Evolutionary conservation across 2,888 invertebrate species (phyloP), one percentile per base, ranked within the genome.

Genomic region (Cheilosia urbana): DNA sequence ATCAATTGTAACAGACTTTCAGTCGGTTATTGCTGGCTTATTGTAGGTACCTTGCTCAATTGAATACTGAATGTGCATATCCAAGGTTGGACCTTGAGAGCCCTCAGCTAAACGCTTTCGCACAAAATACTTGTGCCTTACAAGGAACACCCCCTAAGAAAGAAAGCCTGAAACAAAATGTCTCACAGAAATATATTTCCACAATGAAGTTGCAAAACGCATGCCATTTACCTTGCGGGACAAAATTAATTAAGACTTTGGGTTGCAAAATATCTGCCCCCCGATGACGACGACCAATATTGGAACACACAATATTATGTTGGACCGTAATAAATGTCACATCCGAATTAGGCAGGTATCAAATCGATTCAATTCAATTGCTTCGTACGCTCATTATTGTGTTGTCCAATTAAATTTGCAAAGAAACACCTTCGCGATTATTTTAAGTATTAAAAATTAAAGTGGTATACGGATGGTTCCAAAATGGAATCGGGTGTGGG

Each of bases 11-110:
- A 40, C 42, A 24, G 2, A 4, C 13, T 57, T 57, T 51, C 13
- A 24, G 3, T 49, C 49, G 19, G 47, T 5, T 42, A 21, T 24
- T 42, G 15, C 27, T 21, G 47, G 27, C 27, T 4, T 80, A 24
- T 53, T 75, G 21, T n/a, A n/a, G n/a, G n/a, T 30, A 68, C 47
- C 75, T 37, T 75, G 62, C 62, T 62, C 55, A 80, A 62, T 62
- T 55, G 19, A 37, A 57, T 30, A 42, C 30, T 53, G 65, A 24
- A 51, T 30, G 68, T 49, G 62, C 62, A 62, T 68, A 66, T 30
- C 24, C 68, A 80, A 80, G 75, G 80, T 17, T 11, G n/a, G 24
- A 47, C 73, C 72, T 72, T 79, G 79, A 60, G 27, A 60, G 66
- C 60, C 65, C 58, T 66, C 73, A 60, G 60, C 19, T 58, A 72